Base-by-base conservation (phyloP, 2,888 invertebrate genomes). In the Tipula helvola region DNA sequence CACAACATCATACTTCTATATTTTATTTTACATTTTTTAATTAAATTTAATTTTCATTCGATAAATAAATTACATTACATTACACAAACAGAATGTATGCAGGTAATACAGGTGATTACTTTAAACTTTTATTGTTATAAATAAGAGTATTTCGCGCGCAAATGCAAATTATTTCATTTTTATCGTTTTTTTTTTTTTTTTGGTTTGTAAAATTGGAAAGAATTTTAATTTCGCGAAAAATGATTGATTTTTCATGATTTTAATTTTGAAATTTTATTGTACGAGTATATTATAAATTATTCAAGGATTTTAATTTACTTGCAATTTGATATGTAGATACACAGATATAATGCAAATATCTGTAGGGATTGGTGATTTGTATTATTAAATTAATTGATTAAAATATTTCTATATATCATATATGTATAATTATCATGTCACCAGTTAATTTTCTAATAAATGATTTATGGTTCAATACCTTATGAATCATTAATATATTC, bases 31-130 rank as follows among this genome's bases (percentile, higher is more conserved):
- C 10, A 3, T 44, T 44, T 52, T 52, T 71, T 71, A 71, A 71
- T 71, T 71, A 71, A 71, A 71, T 71, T 71, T 71, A 71, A 71
- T 71, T 71, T 71, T 71, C 71, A 71, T 71, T 71, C 71, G 71
- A 18, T 18, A 71, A 10, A 71, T 71, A 28, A 71, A 57, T 57
- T 71, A 71, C 28, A 71, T 12, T 71, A 28, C 52, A 52, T 39
- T 57, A 44, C 44, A 44, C 8, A 44, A 5, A 10, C 44, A 39
- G 28, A 2, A 39, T 44, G 10, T 44, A 52, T n/a, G 52, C 71
- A 28, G 28, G 71, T 71, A 71, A 71, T 71, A 71, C 71, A 71
- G 71, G 71, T 71, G 71, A 71, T 71, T 71, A 71, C 71, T 28
- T 71, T 71, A 71, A 71, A 71, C 2, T 71, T 71, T 71, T 71